These are phyloP conservation scores for Rhincodon typus DNA, from an alignment of 2,797 vertebrate genomes.

Conservation along the genomic window DNA sequence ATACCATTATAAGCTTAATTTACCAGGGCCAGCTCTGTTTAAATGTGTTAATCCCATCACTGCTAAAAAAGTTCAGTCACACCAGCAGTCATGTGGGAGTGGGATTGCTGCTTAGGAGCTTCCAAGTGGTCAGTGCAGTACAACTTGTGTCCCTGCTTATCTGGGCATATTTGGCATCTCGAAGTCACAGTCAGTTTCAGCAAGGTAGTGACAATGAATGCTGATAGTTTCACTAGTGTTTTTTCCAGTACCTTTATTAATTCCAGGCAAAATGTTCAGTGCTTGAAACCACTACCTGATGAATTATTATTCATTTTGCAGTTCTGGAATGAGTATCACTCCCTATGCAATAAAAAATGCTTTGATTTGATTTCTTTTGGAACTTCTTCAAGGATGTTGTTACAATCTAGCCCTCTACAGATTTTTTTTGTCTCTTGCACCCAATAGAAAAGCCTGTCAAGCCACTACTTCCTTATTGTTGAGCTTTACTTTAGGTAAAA, in stretches of 20 bases:
- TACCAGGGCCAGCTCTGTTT: too few relatives aligned
- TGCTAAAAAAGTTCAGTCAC: too few relatives aligned
- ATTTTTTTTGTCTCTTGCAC: not conserved
- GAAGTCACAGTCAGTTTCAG: not conserved
- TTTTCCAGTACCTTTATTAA: too few relatives aligned
- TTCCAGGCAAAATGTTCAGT: not conserved
- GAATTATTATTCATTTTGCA: not conserved
- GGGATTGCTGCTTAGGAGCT: not conserved
- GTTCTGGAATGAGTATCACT: not conserved
- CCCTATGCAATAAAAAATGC: not conserved
- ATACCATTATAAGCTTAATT: too few relatives aligned
- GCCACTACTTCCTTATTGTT: not conserved
- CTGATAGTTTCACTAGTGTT: not conserved
- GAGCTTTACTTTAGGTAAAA: not conserved
- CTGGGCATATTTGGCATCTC: not conserved
- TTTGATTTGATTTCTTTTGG: not conserved
- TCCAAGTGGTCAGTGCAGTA: too few relatives aligned
- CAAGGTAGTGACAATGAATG: not conserved
- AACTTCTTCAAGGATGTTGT: not conserved
- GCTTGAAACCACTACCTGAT: not conserved
- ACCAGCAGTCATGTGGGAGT: too few relatives aligned
- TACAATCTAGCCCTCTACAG: not conserved
- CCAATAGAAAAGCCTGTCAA: not conserved
- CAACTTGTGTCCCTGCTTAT: not conserved
- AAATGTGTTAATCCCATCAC: too few relatives aligned